These are phyloP conservation scores for Petroica traversi DNA, from an alignment of 2,113 vertebrate genomes.

Conservation along the genomic window DNA sequence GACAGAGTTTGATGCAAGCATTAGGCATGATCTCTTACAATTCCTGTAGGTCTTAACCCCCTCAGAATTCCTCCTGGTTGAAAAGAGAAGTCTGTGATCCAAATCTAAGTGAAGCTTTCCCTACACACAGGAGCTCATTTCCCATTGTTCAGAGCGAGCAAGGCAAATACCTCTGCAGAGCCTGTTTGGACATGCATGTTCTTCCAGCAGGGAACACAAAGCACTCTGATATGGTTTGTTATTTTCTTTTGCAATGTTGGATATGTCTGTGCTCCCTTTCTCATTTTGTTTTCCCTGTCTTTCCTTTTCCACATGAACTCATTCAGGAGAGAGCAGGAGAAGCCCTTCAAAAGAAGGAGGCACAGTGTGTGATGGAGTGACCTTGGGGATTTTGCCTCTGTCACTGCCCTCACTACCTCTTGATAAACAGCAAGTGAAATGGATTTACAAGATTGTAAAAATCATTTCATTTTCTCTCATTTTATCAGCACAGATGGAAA, in stretches of 20 bases:
- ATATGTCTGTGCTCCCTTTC: background rate
- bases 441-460: conserved; percentile 10
- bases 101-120: background rate
- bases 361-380: background rate
- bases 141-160: background rate
- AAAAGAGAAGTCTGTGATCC: background rate
- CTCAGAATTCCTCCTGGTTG: background rate
- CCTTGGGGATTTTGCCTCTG: background rate
- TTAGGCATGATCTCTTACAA: background rate
- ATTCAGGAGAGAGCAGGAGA: background rate
- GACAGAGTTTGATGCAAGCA: background rate
- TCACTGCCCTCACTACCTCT: background rate
- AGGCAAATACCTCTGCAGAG: conserved; percentile 43
- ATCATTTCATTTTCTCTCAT: background rate
- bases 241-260: background rate
- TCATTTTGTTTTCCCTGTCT: background rate
- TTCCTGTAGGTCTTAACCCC: background rate
- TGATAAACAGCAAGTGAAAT: background rate
- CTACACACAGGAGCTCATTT: background rate
- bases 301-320: background rate
- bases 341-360: background rate
- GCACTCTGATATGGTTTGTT: conserved; percentile 3
- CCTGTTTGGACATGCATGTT: conserved; percentile 43
- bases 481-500: conserved; percentile 53
- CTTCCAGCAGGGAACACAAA: conserved; percentile 13